Evolutionary conservation across 2,888 invertebrate species (phyloP), one percentile per base, ranked within the genome.

Genomic region (Lepidocyrtinus sp.): DNA sequence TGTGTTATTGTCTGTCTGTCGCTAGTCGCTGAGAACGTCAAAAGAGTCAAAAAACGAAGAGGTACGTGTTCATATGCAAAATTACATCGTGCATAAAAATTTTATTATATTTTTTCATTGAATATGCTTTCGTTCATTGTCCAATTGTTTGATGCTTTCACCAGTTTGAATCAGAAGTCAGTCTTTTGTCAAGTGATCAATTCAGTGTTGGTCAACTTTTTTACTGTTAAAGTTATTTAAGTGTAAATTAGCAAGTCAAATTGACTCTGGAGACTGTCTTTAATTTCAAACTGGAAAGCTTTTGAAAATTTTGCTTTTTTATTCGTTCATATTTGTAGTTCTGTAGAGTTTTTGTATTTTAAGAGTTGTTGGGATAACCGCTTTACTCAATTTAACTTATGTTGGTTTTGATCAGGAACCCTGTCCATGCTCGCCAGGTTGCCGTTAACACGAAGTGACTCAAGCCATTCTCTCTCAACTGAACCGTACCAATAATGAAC

Each of bases 391-490:
- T 17, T n/a, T 55, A 15, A 3, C 17, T n/a, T 55, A 17, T 55
- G 3, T 55, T 55, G 12, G 12, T 55, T 55, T 55, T 63, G 67
- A 59, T 61, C 71, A 77, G 77, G 77, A 59, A 77, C 77, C 72
- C 77, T 77, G 67, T 77, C 75, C 75, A 75, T 77, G 77, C 77
- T 77, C 77, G 59, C 77, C 65, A 65, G 77, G 77, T 77, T 77
- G 77, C 77, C 77, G 72, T 67, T 77, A 77, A 45, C 77, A 25
- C 65, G 77, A 77, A 77, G 77, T 77, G 77, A 77, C 77, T 77
- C 77, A 77, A 77, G 72, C 77, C 77, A 77, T 77, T 77, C 77
- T 77, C 77, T 77, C 71, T 77, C 77, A 77, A 77, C 77, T 46
- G 77, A 77, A 77, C 77, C 77, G 77, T 77, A 77, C 77, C 77